Evolutionary conservation across 2,888 invertebrate species (phyloP).

Genomic region (Shargacucullia verbasci): DNA sequence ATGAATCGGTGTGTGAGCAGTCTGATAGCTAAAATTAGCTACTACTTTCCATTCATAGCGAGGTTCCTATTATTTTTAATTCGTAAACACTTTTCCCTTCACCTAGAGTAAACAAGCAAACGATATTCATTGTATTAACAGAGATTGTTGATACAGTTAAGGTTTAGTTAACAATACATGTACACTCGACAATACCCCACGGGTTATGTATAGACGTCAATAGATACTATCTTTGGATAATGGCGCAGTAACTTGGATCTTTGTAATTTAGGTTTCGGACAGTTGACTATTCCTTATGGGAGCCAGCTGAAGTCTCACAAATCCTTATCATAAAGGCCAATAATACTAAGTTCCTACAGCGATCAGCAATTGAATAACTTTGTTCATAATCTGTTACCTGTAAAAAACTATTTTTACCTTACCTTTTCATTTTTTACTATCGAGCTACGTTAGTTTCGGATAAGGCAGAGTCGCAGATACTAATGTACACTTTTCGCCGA

Average conservation of each 20-base stretch:
- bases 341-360: too few relatives aligned
- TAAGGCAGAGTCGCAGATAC: too few relatives aligned
- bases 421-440: too few relatives aligned
- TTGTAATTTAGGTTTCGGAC: slow-evolving; percentile 49
- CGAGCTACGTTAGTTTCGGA: too few relatives aligned
- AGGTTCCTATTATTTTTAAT: slow-evolving; percentile 12
- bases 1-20: slow-evolving; percentile 34
- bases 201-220: slow-evolving; percentile 20
- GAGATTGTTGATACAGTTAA: slow-evolving; percentile 7
- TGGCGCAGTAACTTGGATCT: slow-evolving; percentile 31
- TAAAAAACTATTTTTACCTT: too few relatives aligned
- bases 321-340: not conserved
- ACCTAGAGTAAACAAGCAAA: not conserved
- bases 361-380: too few relatives aligned
- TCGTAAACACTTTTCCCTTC: not conserved
- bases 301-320: slow-evolving; percentile 7
- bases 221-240: slow-evolving; percentile 42
- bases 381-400: too few relatives aligned
- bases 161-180: slow-evolving; percentile 13
- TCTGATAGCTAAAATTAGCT: slow-evolving; percentile 35
- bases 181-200: slow-evolving; percentile 12
- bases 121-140: not conserved
- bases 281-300: slow-evolving; percentile 27
- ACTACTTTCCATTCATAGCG: slow-evolving; percentile 22
- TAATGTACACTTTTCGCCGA: too few relatives aligned